Conservation (phyloP, 2,888 invertebrate genomes). For the Amiota minor region DNA sequence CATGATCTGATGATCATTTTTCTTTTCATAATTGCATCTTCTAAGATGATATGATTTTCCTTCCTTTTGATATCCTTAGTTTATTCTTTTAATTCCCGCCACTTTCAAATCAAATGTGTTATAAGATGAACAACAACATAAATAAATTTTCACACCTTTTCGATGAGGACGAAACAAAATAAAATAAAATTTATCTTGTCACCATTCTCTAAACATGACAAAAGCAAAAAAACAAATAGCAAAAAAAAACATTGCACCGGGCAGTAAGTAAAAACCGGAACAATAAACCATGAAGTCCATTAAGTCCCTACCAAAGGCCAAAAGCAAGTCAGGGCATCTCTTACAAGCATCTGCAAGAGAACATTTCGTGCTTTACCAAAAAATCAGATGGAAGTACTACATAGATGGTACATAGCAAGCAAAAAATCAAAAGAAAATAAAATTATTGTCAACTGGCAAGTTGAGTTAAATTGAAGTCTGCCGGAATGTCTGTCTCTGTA, state of each 20-base stretch:
- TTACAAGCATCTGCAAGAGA: constrained; percentile 8
- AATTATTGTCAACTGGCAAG: constrained; percentile 20
- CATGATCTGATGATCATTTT: too few relatives aligned
- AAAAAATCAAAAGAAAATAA: constrained; percentile 19
- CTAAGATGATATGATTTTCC: too few relatives aligned
- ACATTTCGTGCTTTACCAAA: constrained; percentile 20
- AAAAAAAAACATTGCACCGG: constrained; percentile 29
- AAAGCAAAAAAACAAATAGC: background rate
- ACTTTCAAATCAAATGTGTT: background rate
- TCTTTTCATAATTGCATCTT: too few relatives aligned
- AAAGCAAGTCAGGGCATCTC: background rate
- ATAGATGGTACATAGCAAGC: background rate
- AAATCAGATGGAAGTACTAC: too few relatives aligned
- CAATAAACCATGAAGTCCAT: constrained; percentile 14
- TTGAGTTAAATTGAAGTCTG: background rate
- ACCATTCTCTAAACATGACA: constrained; percentile 18
- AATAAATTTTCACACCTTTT: constrained; percentile 20
- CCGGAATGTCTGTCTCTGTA: background rate
- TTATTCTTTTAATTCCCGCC: too few relatives aligned
- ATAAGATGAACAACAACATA: constrained; percentile 9
- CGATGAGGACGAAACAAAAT: background rate
- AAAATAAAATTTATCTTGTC: constrained; percentile 19
- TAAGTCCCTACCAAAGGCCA: background rate
- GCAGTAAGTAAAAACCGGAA: constrained; percentile 30
- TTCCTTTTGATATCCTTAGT: too few relatives aligned